Evolutionary conservation across 92 coral and sea anemone species (phyloP).

Genomic region (Epizoanthus stellaris): DNA sequence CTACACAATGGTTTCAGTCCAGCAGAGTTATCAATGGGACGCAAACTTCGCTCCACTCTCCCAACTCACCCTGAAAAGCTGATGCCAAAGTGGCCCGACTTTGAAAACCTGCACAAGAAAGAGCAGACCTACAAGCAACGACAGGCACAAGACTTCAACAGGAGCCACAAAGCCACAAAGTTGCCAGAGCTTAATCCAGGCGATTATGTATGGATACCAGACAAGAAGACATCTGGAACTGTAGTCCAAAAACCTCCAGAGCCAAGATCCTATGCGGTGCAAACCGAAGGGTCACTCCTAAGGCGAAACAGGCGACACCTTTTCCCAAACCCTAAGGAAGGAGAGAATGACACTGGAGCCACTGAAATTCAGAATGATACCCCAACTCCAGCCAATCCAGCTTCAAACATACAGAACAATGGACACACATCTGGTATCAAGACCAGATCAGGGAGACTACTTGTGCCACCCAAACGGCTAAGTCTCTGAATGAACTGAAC

Average conservation of each 20-base stretch:
- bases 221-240: neutral
- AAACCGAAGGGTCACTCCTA: too few species aligned
- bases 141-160: slow-evolving; percentile 3
- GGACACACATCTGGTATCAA: neutral
- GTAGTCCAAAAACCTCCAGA: slow-evolving; percentile 29
- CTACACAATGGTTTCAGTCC: slow-evolving; percentile 47
- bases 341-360: neutral
- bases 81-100: slow-evolving; percentile 27
- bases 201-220: slow-evolving; percentile 15
- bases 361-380: neutral
- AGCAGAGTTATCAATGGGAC: slow-evolving; percentile 44
- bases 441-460: slow-evolving; percentile 18
- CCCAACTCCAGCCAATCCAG: neutral
- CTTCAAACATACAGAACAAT: neutral
- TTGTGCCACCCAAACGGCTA: slow-evolving; percentile 11
- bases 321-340: neutral
- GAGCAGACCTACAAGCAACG: slow-evolving; percentile 12
- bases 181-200: slow-evolving; percentile 28
- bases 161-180: slow-evolving; percentile 15
- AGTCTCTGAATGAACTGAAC: too few species aligned
- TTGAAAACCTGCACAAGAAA: slow-evolving; percentile 16
- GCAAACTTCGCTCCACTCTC: slow-evolving; percentile 15
- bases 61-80: slow-evolving; percentile 18
- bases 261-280: slow-evolving; percentile 22
- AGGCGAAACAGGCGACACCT: slow-evolving; percentile 12